Base-by-base conservation (phyloP, 2,113 vertebrate genomes). In the Colistium nudipinnis region DNA sequence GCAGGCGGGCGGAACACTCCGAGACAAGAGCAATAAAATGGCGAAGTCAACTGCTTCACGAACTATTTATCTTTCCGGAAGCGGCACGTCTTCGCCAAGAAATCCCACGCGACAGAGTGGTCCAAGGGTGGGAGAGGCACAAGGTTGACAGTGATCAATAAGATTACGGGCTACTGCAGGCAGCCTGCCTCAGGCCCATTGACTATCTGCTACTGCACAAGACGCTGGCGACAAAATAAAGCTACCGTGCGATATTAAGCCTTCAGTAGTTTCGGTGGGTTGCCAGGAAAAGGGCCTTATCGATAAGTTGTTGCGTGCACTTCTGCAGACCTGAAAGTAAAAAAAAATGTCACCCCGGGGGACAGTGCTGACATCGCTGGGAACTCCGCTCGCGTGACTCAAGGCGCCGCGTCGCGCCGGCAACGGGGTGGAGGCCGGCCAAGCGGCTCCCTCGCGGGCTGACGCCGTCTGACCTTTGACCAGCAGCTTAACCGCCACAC, bases 91-190 rank as follows among this genome's bases (percentile, higher is more conserved):
- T 71, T 87, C 81, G 10, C 55, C 6, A 33, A 48, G 48, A 75
- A 78, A 63, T 9, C 14, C 31, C 47, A 45, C 43, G 49, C 30
- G 68, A 60, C 39, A 67, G 51, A 62, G 73, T 54, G 76, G 67
- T 85, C 36, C 57, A 77, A 88, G 66, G 45, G 61, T 63, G 57
- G 36, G 52, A 56, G 79, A 76, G 44, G 77, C 48, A 69, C 59
- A 74, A 70, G 76, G 74, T 78, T 90, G 89, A 90, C 90, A 85
- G 55, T 91, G 91, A 93, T 93, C 90, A 90, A 92, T 89, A 88
- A 83, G 87, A 82, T 90, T 90, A 87, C 85, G 64, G 70, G 76
- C 74, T 72, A 72, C 73, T 47, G 74, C 76, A 75, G 70, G 84
- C 70, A 66, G 62, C 12, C 48, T 74, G 76, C 85, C 82, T 65